Evolutionary conservation across 2,888 invertebrate species (phyloP), one percentile per base, ranked within the genome.

Genomic region (Hypomecis punctinalis): DNA sequence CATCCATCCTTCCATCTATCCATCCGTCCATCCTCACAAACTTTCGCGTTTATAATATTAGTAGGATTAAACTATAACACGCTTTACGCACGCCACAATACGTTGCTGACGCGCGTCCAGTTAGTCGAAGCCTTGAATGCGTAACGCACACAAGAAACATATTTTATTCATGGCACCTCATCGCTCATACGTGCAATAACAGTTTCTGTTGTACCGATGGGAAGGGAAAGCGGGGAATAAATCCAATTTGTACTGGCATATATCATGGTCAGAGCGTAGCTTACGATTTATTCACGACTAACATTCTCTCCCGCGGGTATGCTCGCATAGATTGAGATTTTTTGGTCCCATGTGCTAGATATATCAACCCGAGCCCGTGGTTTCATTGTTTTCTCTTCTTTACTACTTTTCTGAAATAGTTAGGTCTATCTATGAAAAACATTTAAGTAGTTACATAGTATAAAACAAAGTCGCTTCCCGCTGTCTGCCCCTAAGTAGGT

Each of bases 181-280:
- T 89, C 87, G 85, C 86, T 90, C 88, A 89, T 88, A 89, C 87
- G 57, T 66, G 65, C 65, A 86, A 87, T 88, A 89, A 89, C 86
- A 87, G 86, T 89, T 88, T 85, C 84, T 88, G 83, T 84, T 81
- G 83, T 84, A 79, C 84, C 84, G 84, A 85, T 85, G 82, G 81
- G 82, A 84, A 84, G 82, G 84, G 84, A 86, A 85, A 85, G 81
- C 86, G 86, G 78, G 81, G 82, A 85, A 89, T 90, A 90, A 90
- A 91, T 91, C 91, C 89, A 91, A 91, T 92, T 91, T 91, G 88
- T 88, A 86, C 87, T 85, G 84, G 78, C 83, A 84, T 92, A 89
- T 85, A 90, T 91, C 91, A 88, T 88, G 90, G 89, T 86, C 89
- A 86, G 84, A 82, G 77, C 81, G 77, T 77, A 80, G 79, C 76